Percentiles rank a stretch among this genome's conserved stretches.
Conservation (phyloP, 2,888 invertebrate species). For the Trissolcus brochymenae region DNA sequence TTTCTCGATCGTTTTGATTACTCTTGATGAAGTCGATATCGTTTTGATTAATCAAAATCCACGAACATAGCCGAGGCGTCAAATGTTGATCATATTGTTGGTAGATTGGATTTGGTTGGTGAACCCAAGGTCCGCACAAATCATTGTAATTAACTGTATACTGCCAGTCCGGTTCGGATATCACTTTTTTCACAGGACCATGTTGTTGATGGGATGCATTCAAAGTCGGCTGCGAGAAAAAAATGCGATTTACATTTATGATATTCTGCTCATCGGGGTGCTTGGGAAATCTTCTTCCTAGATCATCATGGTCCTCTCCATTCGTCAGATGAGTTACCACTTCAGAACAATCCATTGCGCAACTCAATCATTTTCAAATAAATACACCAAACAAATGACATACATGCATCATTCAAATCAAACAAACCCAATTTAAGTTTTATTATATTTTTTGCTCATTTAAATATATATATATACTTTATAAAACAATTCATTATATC, state of each 20-base stretch:
- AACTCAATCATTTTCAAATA: too few species aligned
- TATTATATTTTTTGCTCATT: too few species aligned
- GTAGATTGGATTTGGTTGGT: constrained; percentile 59
- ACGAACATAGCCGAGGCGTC: constrained; percentile 62
- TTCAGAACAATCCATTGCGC: too few species aligned
- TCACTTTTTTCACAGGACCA: constrained; percentile 2
- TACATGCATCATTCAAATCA: too few species aligned
- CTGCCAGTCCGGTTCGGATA: constrained; percentile 61
- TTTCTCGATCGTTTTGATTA: constrained; percentile 59
- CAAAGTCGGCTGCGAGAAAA: constrained; percentile 48
- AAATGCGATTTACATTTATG: constrained; percentile 44
- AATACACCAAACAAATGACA: too few species aligned
- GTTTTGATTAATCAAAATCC: constrained; percentile 63
- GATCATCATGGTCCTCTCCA: background rate
- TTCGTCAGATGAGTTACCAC: too few species aligned
- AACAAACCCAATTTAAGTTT: too few species aligned
- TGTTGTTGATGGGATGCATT: background rate
- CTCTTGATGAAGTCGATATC: constrained; percentile 62
- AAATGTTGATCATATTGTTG: constrained; percentile 38
- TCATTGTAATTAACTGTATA: constrained; percentile 62
- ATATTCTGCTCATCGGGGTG: background rate
- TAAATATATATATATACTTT: too few species aligned
- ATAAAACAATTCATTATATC: too few species aligned
- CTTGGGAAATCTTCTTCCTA: background rate
- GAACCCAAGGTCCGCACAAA: constrained; percentile 59